Evolutionary conservation across 2,888 invertebrate species (phyloP).

Genomic region (Ormyrus rosae): DNA sequence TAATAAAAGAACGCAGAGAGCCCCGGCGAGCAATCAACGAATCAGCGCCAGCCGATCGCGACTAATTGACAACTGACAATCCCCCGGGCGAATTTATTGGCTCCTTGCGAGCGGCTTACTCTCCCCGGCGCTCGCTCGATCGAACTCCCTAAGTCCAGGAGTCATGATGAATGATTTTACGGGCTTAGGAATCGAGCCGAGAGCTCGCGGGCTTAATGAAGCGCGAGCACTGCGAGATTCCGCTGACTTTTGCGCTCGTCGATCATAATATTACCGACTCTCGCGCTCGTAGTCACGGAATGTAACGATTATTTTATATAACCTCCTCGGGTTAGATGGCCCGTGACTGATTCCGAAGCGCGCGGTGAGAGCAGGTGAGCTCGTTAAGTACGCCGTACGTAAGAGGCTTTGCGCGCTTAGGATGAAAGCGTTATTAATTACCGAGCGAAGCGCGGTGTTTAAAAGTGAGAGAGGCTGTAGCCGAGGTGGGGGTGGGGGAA

Average conservation of each 20-base stretch:
- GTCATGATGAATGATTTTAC: constrained; percentile 47
- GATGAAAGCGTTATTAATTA: too few species aligned
- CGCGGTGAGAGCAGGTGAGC: too few species aligned
- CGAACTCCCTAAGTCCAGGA: constrained; percentile 5
- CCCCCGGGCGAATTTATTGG: constrained; percentile 22
- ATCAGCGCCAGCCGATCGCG: constrained; percentile 13
- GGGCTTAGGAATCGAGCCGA: constrained; percentile 6
- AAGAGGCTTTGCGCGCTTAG: too few species aligned
- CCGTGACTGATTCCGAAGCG: too few species aligned
- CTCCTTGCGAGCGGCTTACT: background rate
- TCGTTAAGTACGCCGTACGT: too few species aligned
- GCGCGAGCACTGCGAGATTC: constrained; percentile 3
- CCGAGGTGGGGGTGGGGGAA: too few species aligned
- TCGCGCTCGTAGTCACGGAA: too few species aligned
- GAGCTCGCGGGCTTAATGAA: constrained; percentile 31
- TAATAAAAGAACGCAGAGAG: background rate
- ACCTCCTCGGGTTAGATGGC: too few species aligned
- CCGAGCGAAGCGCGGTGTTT: too few species aligned
- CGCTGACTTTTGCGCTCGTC: constrained; percentile 44
- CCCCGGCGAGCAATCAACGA: background rate
- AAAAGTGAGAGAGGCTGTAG: too few species aligned
- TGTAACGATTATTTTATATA: too few species aligned
- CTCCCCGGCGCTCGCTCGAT: background rate
- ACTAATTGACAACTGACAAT: constrained; percentile 43
- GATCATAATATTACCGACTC: constrained; percentile 27